Base-by-base conservation (phyloP, 2,113 vertebrate species). In the Trinectes maculatus region DNA sequence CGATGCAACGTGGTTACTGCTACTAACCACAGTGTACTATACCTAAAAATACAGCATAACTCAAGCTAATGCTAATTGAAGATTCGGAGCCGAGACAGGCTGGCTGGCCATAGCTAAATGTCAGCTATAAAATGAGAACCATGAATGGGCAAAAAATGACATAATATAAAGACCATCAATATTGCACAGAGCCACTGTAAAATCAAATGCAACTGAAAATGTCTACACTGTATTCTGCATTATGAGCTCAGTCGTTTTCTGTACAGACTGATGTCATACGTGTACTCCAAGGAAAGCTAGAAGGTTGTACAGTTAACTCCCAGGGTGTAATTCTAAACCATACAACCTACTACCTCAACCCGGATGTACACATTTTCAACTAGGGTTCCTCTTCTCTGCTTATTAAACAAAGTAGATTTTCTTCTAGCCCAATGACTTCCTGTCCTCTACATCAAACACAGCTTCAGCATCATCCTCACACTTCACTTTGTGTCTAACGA, bases 261-360 rank as follows among this genome's bases (percentile, higher is more conserved):
- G 21, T 21, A 37, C 52, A 72, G 39, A 72, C 92, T 92, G 96
- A 95, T 90, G 97, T 95, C 92, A 95, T 94, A 93, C 95, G 95
- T 98, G 95, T 95, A 92, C 95, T 98, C 96, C 96, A 96, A 96
- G 97, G 96, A 98, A 99, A 99, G 97, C 97, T 98, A 99, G 97
- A 97, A 98, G 97, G 96, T 98, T 98, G 97, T 99, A 98, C 95
- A 98, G 97, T 99, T 98, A 99, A 99, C 97, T 98, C 97, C 96
- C 96, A 96, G 93, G 96, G 93, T 99, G 92, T 99, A 94, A 98
- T 95, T 98, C 96, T 96, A 98, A 99, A 99, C 97, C 96, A 99
- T 99, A 99, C 97, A 99, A 99, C 97, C 97, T 99, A 99, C 97
- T 99, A 99, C 97, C 97, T 98, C 97, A 98, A 96, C 96, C 95